Base-by-base conservation (phyloP, 2,888 invertebrate genomes). In the Cacoxenus indagator region DNA sequence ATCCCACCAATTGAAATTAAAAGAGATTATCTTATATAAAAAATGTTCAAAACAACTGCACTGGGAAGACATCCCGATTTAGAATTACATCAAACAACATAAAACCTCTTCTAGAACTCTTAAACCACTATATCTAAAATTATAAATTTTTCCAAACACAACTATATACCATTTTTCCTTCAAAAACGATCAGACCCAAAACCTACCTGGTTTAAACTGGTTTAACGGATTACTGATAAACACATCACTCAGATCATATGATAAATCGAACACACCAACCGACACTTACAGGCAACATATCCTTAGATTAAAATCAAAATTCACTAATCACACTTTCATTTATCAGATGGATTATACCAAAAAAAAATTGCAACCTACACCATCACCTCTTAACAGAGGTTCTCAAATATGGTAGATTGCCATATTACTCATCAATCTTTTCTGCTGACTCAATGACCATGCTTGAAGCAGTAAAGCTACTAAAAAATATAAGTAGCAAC, bases 321-420 rank as follows among this genome's bases (percentile, higher is more conserved):
- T n/a, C n/a, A 31, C 31, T 66, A 62, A 48, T 6, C 62, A 51
- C 29, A 67, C 67, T 4, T 67, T 67, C 48, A 22, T 67, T 22
- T 67, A 31, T 51, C 51, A 0, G 61, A 67, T 27, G 61, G 29
- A 22, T 62, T 37, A 29, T 17, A 37, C n/a, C 62, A 54, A 45
- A 64, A 64, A 14, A 64, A 55, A 19, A 64, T 43, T 29, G 46
- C 67, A 24, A 26, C 24, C 43, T 67, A 51, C 31, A 64, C 64
- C 22, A 55, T 67, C 37, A 46, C 66, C 26, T 43, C 66, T n/a
- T 59, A 46, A 67, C 57, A 46, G 9, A n/a, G 2, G 45, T 43
- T n/a, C 4, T 66, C 0, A 55, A 55, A 66, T 57, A 66, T 26
- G 66, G 66, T 1, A 43, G 17, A 2, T 26, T 67, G 11, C 59